A percentile compares a stretch with the other conserved stretches of the same genome.
Evolutionary conservation across 1,140 invertebrate genomes (phyloP).

Genomic region (Antheraea mylitta): DNA sequence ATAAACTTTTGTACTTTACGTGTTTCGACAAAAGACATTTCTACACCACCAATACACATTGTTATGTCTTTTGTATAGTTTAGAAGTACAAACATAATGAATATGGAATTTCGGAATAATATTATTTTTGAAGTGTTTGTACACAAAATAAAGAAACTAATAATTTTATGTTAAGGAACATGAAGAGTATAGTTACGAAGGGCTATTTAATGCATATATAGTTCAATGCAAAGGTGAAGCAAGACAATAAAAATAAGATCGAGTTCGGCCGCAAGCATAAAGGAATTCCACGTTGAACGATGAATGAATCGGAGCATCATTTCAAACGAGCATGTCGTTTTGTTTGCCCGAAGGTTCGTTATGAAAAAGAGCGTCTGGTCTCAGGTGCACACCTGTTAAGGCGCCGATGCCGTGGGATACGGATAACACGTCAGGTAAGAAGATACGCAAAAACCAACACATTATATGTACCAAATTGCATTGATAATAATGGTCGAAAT

Average conservation of each 20-base stretch:
- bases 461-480: not conserved
- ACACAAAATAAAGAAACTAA: not conserved
- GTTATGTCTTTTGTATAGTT: too few relatives aligned
- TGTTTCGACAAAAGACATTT: too few relatives aligned
- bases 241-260: slow-evolving; percentile 54
- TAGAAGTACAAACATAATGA: too few relatives aligned
- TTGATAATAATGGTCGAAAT: not conserved
- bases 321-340: slow-evolving; percentile 68
- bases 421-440: slow-evolving; percentile 47
- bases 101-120: too few relatives aligned
- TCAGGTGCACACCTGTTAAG: slow-evolving; percentile 74
- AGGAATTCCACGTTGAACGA: slow-evolving; percentile 66
- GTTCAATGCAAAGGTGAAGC: slow-evolving; percentile 31
- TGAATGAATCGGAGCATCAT: slow-evolving; percentile 70
- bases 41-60: too few relatives aligned
- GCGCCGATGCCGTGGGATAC: slow-evolving; percentile 69
- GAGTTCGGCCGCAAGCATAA: slow-evolving; percentile 58
- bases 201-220: slow-evolving; percentile 20
- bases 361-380: slow-evolving; percentile 66
- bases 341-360: slow-evolving; percentile 62
- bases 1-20: too few relatives aligned
- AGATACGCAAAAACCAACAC: slow-evolving; percentile 44
- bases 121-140: too few relatives aligned
- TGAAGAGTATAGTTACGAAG: slow-evolving; percentile 7
- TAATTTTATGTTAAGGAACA: not conserved